Evolutionary conservation across 2,888 invertebrate genomes (phyloP).

Genomic region (Nomada lathburiana): DNA sequence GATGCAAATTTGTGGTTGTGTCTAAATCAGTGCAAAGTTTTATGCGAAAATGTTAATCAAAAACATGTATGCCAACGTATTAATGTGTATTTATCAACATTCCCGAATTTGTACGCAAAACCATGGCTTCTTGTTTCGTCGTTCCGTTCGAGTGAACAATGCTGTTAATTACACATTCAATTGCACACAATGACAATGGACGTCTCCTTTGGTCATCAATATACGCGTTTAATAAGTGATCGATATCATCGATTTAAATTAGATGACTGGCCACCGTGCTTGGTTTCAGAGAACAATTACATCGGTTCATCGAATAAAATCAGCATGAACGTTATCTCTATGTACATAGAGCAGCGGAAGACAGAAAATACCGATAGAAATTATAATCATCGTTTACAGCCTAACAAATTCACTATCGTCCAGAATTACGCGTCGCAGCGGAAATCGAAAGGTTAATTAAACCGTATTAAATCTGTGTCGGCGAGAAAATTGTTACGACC

Average conservation of each 20-base stretch:
- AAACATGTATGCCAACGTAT: too few species aligned
- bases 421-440: background rate
- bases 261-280: background rate
- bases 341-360: too few species aligned
- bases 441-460: conserved; percentile 38
- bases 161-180: background rate
- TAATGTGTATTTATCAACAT: too few species aligned
- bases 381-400: background rate
- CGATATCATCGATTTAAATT: background rate
- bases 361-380: too few species aligned
- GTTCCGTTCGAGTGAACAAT: background rate
- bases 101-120: background rate
- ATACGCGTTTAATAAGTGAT: background rate
- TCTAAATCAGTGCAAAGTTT: too few species aligned
- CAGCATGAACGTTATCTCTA: too few species aligned
- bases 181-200: background rate
- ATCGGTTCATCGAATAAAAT: background rate
- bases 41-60: too few species aligned
- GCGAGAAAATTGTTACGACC: conserved; percentile 9
- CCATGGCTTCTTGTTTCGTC: background rate
- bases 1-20: too few species aligned
- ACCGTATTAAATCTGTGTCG: conserved; percentile 39
- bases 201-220: background rate
- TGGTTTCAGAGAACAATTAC: background rate
- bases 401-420: background rate